These are phyloP conservation scores for Arremon aurantiirostris DNA, from an alignment of 2,797 vertebrate species.

Conservation along the genomic window DNA sequence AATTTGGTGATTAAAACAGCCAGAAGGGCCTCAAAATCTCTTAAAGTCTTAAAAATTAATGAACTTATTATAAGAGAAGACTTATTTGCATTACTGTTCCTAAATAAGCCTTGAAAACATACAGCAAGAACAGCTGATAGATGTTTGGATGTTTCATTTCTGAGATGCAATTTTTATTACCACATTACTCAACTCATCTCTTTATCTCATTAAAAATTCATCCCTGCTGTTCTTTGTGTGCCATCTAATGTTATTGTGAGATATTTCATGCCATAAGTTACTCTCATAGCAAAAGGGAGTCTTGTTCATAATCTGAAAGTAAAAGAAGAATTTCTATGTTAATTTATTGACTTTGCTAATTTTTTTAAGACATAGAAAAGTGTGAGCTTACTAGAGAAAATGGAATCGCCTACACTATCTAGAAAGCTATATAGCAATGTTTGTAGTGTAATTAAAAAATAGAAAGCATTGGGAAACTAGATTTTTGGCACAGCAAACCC, in stretches of 20 bases:
- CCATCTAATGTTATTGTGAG: background rate
- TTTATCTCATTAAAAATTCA: constrained; percentile 24
- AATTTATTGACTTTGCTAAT: background rate
- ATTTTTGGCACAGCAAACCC: background rate
- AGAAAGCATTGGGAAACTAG: background rate
- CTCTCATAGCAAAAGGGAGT: background rate
- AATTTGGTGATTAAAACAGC: background rate
- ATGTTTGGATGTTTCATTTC: background rate
- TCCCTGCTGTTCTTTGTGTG: background rate
- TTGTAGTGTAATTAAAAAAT: background rate
- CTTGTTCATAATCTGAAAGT: background rate
- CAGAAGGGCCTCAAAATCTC: background rate
- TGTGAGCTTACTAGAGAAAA: background rate
- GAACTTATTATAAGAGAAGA: background rate
- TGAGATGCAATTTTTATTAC: background rate
- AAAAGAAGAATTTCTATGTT: background rate
- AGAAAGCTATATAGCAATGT: background rate
- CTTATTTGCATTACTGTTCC: background rate
- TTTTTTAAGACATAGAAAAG: background rate
- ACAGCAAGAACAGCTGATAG: background rate
- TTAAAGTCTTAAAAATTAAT: background rate
- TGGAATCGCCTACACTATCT: background rate
- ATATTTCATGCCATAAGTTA: background rate
- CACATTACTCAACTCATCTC: background rate
- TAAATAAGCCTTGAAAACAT: background rate